Base-by-base conservation (phyloP, 2,888 invertebrate genomes). In the Parnassius smintheus region DNA sequence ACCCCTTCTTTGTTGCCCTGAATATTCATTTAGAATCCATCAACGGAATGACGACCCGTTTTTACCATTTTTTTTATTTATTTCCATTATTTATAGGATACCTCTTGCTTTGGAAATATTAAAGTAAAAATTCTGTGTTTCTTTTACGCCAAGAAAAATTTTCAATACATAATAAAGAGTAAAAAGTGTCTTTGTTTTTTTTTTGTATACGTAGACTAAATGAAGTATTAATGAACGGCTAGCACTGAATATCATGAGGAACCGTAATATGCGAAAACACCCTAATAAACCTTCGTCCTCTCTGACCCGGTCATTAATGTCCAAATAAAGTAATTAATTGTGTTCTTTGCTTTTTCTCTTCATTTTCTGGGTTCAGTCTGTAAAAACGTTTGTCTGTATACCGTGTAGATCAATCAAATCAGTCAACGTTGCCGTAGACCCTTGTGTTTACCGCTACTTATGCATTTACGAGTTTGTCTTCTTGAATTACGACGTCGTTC, bases 301-400 rank as follows among this genome's bases (percentile, higher is more conserved):
- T 82, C 83, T 83, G 85, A 83, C 82, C 78, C 76, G 82, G 84
- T 86, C 90, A 86, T 90, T 90, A 90, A 90, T 90, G 89, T 90
- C 89, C 85, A 86, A 90, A 91, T 89, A 86, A 89, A 87, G 89
- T 88, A 90, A 91, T 91, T 91, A 88, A 89, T 90, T 88, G 87
- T 82, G 84, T 83, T 85, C 75, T 78, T 73, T 74, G 81, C 83
- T 86, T 87, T 84, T 88, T 86, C 80, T 81, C 84, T 63, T 84
- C 79, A 82, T 87, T 88, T 83, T 82, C 77, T 83, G 83, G 83
- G 84, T 83, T 75, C 72, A 76, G 75, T 77, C 77, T 81, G 86
- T 85, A 88, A 88, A 90, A 88, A 88, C 86, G 77, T 77, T 76
- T 76, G 75, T 82, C 74, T 74, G 74, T 77, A 73, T 77, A 76